Base-by-base conservation (phyloP, 2,797 vertebrate genomes). In the Enteromius trimaculatus region DNA sequence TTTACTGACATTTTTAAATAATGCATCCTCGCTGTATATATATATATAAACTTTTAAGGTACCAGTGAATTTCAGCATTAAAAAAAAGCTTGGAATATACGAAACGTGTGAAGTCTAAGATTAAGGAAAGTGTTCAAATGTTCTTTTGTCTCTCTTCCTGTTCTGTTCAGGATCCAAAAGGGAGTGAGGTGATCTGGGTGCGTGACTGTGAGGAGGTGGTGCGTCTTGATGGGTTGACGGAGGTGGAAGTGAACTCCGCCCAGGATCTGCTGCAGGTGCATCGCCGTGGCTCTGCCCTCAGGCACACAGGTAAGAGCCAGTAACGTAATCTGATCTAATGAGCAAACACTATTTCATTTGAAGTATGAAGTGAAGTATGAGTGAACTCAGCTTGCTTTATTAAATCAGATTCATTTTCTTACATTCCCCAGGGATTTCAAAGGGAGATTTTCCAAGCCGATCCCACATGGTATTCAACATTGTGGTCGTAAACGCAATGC, bases 381-480 rank as follows among this genome's bases (percentile, higher is more conserved):
- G 71, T 31, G 71, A 53, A 34, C 2, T 69, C 44, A 11, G 39
- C 37, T 77, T 70, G n/a, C 64, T 76, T 44, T 72, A 17, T 17
- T n/a, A 5, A 26, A n/a, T 44, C 21, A 69, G 26, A 23, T 31
- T 39, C n/a, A 49, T 69, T 16, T 10, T 70, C 1, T 83, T 23
- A 75, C 47, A 75, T 37, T 78, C 11, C 75, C n/a, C 80, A 91
- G 91, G 91, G 37, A 83, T 81, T 71, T 90, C 88, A 44, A 91
- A 89, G 74, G 88, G 88, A 7, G 89, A 91, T 60, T 89, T 90
- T 88, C 84, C 88, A 60, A 87, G 79, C 86, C 89, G 77, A 49
- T 89, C 89, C 69, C 91, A 91, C 60, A 71, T 82, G 51, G 70
- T 91, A 69, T 91, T 91, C 49, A 89, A 86, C 84, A 89, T 91